Conservation (phyloP, 2,888 invertebrate species). For the Diaperis boleti region DNA sequence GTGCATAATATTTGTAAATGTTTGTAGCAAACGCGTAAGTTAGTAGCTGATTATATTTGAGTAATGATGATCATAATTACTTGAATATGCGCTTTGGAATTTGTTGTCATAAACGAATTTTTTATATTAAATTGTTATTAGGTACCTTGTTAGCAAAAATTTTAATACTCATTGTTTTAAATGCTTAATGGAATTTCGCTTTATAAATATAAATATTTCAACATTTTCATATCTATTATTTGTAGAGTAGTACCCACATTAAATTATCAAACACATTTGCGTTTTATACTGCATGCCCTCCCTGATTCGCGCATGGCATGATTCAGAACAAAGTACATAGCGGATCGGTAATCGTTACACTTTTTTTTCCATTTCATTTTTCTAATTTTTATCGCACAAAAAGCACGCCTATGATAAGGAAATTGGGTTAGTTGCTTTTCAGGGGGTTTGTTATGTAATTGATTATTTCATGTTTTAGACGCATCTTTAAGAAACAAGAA, state of each 20-base stretch:
- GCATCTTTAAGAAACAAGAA: slow-evolving; percentile 54
- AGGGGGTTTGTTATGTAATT: slow-evolving; percentile 28
- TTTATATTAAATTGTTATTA: slow-evolving; percentile 53
- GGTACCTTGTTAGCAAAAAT: slow-evolving; percentile 51
- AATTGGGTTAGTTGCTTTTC: slow-evolving; percentile 36
- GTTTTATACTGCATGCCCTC: slow-evolving; percentile 1
- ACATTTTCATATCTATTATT: slow-evolving; percentile 48
- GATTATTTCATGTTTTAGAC: slow-evolving; percentile 53
- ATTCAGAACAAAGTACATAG: slow-evolving; percentile 6
- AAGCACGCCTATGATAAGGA: slow-evolving; percentile 43
- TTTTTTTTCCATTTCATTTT: slow-evolving; percentile 12
- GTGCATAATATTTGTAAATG: slow-evolving; percentile 51
- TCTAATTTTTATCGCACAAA: slow-evolving; percentile 37
- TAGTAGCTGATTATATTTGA: slow-evolving; percentile 34
- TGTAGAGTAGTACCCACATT: slow-evolving; percentile 41
- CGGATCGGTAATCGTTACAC: slow-evolving; percentile 8
- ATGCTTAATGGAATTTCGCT: slow-evolving; percentile 57
- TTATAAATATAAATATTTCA: slow-evolving; percentile 60
- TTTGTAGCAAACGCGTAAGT: slow-evolving; percentile 43
- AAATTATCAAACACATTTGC: slow-evolving; percentile 5
- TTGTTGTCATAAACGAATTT: slow-evolving; percentile 54
- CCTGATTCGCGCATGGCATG: slow-evolving; percentile 24
- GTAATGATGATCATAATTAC: slow-evolving; percentile 39
- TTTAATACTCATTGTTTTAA: slow-evolving; percentile 54
- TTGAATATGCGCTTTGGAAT: slow-evolving; percentile 43